Evolutionary conservation across 1,140 invertebrate species (phyloP).

Genomic region (Proales similis): DNA sequence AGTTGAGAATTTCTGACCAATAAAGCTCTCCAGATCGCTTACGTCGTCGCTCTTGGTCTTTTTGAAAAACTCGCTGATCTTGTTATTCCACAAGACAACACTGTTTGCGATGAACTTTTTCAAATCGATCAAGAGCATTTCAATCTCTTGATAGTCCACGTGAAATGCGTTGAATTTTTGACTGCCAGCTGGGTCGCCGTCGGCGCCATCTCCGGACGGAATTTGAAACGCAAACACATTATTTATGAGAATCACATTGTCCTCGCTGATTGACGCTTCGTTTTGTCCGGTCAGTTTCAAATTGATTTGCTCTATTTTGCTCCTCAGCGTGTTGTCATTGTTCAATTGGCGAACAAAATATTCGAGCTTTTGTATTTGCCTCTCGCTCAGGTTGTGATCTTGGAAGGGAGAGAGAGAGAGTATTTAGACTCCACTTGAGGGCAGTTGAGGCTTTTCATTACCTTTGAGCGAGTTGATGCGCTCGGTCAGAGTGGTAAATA

Average conservation of each 20-base stretch:
- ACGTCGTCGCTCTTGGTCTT: constrained; percentile 16
- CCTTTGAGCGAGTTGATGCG: constrained; percentile 1
- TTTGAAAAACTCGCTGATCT: constrained; percentile 27
- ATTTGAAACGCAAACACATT: no score
- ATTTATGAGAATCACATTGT: no score
- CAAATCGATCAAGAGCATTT: constrained; percentile 19
- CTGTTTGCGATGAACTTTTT: constrained; percentile 24
- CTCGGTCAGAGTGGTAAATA: neutral
- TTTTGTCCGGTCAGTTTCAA: constrained; percentile 19
- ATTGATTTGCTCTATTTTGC: constrained; percentile 36
- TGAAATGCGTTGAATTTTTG: no score
- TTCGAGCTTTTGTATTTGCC: constrained; percentile 30
- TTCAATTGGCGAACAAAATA: constrained; percentile 5
- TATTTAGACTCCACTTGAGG: neutral
- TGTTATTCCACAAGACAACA: constrained; percentile 7
- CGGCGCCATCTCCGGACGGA: no score
- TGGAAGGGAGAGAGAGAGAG: neutral
- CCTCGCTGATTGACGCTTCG: no score
- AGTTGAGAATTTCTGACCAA: no score
- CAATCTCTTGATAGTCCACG: constrained; percentile 7
- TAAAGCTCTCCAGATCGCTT: no score
- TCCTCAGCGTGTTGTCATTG: neutral
- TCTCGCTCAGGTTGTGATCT: neutral
- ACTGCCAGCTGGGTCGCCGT: no score
- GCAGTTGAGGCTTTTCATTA: neutral